Evolutionary conservation across 2,888 invertebrate species (phyloP), one percentile per base, ranked within the genome.

Genomic region (Dynastes hyllus): DNA sequence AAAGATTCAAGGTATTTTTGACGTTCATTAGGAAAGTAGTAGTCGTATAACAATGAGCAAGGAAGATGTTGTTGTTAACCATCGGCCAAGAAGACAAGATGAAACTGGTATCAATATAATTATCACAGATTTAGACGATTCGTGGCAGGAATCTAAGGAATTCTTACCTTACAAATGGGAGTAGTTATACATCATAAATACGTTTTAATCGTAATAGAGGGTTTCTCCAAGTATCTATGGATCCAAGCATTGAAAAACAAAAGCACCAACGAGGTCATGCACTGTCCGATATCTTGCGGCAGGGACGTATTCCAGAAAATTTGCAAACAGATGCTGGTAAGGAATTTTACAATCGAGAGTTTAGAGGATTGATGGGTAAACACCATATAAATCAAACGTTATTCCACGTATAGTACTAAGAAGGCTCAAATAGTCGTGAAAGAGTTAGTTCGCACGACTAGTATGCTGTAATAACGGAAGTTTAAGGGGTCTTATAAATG

Each of bases 141-240:
- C 73, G 27, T 78, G 78, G 71, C 71, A 71, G 13, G 16, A 71
- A 71, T 65, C 58, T 78, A n/a, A 27, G 29, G 71, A 58, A 29
- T 71, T 78, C 27, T n/a, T 27, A 9, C 50, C 37, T 13, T 78
- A 63, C 37, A 53, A 5, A 40, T 13, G 63, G 1, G 79, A 84
- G 22, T n/a, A n/a, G n/a, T n/a, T n/a, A n/a, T n/a, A n/a, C n/a
- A 84, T 2, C 85, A 81, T 78, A 84, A 85, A 78, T 88, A 85
- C 78, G 80, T 89, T 65, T 81, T 89, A 77, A 85, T 86, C 22
- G 83, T 87, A n/a, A 89, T 88, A 55, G 87, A 89, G 83, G 81
- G 83, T 40, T 88, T 88, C 82, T 88, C 87, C 1, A 89, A 89
- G 83, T 89, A 83, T 83, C 84, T 87, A 5, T 89, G 86, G 87